A percentile compares a stretch with the other conserved stretches of the same genome.
Conservation (phyloP, 92 coral and sea anemone genomes). For the Palythoa grandiflora region DNA sequence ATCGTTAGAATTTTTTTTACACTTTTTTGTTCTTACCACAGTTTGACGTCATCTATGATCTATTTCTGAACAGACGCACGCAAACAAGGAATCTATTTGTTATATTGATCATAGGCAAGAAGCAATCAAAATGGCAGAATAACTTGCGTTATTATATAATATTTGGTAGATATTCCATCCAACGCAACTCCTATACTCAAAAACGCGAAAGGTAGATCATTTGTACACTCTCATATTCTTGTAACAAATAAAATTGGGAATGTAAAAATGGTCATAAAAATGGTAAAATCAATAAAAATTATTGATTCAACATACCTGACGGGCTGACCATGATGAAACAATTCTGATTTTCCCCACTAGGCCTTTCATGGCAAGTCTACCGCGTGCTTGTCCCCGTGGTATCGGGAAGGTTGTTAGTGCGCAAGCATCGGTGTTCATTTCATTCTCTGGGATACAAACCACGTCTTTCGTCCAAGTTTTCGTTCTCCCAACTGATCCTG, state of each 20-base stretch:
- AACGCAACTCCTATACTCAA: background rate
- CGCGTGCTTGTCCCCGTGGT: conserved; percentile 8
- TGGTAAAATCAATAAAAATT: background rate
- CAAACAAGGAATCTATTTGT: no score
- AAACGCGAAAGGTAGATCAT: background rate
- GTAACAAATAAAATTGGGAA: background rate
- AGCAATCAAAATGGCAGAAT: no score
- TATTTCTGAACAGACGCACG: no score
- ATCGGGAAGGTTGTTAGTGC: background rate
- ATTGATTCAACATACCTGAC: background rate
- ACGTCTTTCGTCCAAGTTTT: background rate
- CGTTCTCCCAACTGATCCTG: background rate
- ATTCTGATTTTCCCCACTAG: background rate
- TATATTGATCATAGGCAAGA: no score
- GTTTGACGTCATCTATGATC: no score
- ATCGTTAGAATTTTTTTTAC: no score
- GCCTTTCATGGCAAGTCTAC: conserved; percentile 11
- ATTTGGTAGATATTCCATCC: background rate
- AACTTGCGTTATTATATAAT: background rate
- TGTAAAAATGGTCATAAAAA: background rate
- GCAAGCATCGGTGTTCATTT: background rate
- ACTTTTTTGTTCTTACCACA: no score
- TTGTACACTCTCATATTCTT: background rate
- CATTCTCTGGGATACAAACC: background rate
- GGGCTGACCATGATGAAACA: background rate